Evolutionary conservation across 2,113 vertebrate species (phyloP), one percentile per base, ranked within the genome.

Genomic region (Aphelocoma coerulescens): DNA sequence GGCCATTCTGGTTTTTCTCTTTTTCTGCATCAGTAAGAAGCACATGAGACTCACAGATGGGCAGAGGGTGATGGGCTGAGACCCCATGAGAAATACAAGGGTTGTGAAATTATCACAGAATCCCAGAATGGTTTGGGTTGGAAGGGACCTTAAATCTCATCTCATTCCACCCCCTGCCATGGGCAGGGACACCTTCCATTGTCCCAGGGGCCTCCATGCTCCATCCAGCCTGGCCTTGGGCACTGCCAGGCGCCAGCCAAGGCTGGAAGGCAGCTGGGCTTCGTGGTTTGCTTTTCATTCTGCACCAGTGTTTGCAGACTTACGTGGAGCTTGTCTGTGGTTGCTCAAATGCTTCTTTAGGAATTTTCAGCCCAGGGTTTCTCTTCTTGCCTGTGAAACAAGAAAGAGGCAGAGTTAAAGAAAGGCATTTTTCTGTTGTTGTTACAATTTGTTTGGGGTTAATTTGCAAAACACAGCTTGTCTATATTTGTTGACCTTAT

Each of bases 281-380:
- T 62, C 0, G 5, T 90, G 93, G 81, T 79, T 93, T 85, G 39
- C 73, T 75, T 35, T 26, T 52, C 51, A 2, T n/a, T 75, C 49
- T 67, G 65, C 88, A 68, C 41, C 27, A 30, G 61, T 32, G 63
- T 48, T 72, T 85, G 95, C 63, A 94, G 81, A 89, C 99, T 99
- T 98, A 99, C 99, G 98, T 98, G 59, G 99, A 98, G 82, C 98
- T 98, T 41, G 98, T 98, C 95, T 98, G 95, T 51, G 99, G 98
- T 80, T 99, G 99, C 93, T 99, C 99, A 95, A 99, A 99, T 27
- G 98, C 99, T 97, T 99, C 99, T 95, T 98, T 99, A 39, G 98
- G 97, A 77, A 99, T 99, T 98, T 98, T 99, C 95, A 99, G 98
- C 95, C 97, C 97, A 87, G 98, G 98, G 96, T 99, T 99, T 97